These are phyloP conservation scores for Chlorospingus semifuscus DNA, from an alignment of 2,797 vertebrate genomes.

Conservation along the genomic window DNA sequence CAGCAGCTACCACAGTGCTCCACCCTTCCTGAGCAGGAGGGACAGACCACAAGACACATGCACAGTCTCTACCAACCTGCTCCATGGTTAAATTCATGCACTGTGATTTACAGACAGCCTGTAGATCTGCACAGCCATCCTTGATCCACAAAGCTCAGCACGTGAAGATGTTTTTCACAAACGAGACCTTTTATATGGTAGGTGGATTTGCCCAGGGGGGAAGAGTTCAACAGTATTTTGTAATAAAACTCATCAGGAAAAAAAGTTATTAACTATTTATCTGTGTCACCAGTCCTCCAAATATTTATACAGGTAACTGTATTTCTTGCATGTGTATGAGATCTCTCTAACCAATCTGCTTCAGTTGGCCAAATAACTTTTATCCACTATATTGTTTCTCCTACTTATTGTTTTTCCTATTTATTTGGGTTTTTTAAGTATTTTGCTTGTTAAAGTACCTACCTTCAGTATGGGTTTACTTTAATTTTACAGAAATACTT, in stretches of 20 bases:
- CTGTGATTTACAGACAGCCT: not conserved
- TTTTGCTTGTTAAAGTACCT: not conserved
- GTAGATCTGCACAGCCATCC: not conserved
- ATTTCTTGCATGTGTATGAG: not conserved
- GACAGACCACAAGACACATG: not conserved
- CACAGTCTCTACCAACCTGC: not conserved
- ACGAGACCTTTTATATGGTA: not conserved
- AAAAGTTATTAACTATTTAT: not conserved
- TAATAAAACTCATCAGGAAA: not conserved
- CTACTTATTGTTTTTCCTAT: too few species aligned
- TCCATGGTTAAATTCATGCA: not conserved
- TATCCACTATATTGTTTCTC: not conserved
- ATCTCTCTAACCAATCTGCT: not conserved
- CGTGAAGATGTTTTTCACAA: not conserved
- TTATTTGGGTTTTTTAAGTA: not conserved
- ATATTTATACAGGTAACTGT: not conserved
- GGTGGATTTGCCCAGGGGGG: not conserved
- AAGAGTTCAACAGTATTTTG: not conserved
- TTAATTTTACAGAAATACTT: not conserved
- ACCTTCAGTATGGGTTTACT: not conserved
- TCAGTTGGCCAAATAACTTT: not conserved
- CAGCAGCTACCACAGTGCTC: not conserved
- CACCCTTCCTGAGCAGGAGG: not conserved
- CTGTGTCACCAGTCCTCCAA: not conserved
- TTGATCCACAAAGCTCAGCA: not conserved